phyloP scores from a whole-genome alignment of 2,113 vertebrate genomes.

The Callipepla squamata region DNA sequence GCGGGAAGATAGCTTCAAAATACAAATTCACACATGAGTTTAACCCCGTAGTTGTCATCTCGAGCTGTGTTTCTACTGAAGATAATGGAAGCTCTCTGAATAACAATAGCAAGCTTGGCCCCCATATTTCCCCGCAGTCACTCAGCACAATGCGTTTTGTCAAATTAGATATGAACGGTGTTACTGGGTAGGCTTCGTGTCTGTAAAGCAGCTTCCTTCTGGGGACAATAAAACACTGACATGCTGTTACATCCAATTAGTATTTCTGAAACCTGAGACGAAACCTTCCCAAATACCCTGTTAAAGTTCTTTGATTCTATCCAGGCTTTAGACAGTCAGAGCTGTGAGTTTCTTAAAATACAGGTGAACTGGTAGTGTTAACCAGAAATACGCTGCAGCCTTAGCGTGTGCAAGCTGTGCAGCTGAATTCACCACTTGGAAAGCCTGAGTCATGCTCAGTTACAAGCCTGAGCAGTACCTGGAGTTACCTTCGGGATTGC shows the following conservation, averaged over 20 bases:
- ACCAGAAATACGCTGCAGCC: neutral
- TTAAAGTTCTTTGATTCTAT: neutral
- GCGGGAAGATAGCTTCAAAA: neutral
- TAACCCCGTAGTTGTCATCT: neutral
- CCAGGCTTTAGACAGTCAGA: neutral
- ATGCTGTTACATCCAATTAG: slow-evolving; percentile 35
- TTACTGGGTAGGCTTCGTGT: slow-evolving; percentile 5
- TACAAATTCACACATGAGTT: neutral
- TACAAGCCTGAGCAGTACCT: slow-evolving; percentile 4
- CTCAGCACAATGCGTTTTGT: slow-evolving; percentile 40
- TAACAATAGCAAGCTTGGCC: slow-evolving; percentile 1
- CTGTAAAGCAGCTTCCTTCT: slow-evolving; percentile 59
- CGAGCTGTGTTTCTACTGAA: neutral
- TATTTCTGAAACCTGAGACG: slow-evolving; percentile 20
- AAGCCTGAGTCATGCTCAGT: slow-evolving; percentile 61
- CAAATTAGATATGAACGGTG: slow-evolving; percentile 21
- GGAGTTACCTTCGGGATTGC: slow-evolving; percentile 21
- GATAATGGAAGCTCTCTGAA: slow-evolving; percentile 4
- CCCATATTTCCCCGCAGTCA: neutral
- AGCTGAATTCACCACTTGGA: slow-evolving; percentile 41
- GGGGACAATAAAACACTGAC: slow-evolving; percentile 48
- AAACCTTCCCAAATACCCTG: slow-evolving; percentile 17
- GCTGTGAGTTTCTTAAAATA: neutral
- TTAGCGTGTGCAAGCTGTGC: slow-evolving; percentile 2
- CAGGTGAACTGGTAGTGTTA: neutral